phyloP scores from a whole-genome alignment of 2,797 vertebrate genomes.

The Apogon talboti region DNA sequence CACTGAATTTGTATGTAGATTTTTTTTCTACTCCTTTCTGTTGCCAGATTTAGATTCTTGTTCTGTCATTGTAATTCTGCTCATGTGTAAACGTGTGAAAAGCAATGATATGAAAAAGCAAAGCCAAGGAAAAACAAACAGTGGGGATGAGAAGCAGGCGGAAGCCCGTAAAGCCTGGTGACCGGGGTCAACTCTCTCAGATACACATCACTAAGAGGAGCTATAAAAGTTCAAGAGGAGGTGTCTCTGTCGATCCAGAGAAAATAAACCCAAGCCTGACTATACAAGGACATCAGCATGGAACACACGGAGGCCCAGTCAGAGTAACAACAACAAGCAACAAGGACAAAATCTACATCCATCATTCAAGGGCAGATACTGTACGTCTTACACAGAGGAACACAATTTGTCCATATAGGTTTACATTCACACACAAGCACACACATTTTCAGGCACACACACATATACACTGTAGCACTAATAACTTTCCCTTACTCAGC shows the following conservation, averaged over 20 bases:
- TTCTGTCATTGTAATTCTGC: constrained; percentile 62
- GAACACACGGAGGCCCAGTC: constrained; percentile 70
- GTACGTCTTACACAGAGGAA: constrained; percentile 57
- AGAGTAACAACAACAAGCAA: constrained; percentile 78
- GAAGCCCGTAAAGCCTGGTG: constrained; percentile 82
- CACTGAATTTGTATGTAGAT: background rate
- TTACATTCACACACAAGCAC: constrained; percentile 46
- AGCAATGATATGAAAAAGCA: constrained; percentile 68
- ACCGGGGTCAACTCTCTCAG: constrained; percentile 82
- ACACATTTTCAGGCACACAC: constrained; percentile 21
- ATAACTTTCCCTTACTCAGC: constrained; percentile 46
- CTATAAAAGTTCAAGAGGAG: constrained; percentile 86
- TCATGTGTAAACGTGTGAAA: constrained; percentile 74
- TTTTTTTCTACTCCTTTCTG: background rate
- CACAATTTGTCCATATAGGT: constrained; percentile 58
- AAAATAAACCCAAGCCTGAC: constrained; percentile 82
- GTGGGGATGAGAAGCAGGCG: constrained; percentile 76
- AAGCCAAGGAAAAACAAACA: constrained; percentile 76
- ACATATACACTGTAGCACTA: constrained; percentile 17
- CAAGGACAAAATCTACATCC: constrained; percentile 80
- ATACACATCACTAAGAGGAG: constrained; percentile 83
- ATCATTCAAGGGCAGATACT: constrained; percentile 75
- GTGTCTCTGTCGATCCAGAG: constrained; percentile 82
- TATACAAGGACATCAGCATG: constrained; percentile 82
- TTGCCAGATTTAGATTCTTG: constrained; percentile 30